These are phyloP conservation scores for Nesidiocoris tenuis DNA, from an alignment of 2,888 invertebrate species.

Conservation along the genomic window DNA sequence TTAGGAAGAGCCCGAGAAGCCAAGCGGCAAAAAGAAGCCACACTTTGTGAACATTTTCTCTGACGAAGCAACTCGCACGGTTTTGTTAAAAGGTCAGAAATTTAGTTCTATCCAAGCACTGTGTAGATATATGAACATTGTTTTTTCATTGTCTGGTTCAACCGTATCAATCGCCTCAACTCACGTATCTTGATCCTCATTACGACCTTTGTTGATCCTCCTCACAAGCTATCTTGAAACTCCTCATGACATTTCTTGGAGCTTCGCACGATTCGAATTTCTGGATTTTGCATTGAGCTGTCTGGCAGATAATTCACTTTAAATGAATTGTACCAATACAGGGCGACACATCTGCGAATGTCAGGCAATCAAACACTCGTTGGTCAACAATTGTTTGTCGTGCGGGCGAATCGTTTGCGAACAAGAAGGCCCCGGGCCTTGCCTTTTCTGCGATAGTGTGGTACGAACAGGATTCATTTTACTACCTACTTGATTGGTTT, in stretches of 20 bases:
- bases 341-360: constrained; percentile 89
- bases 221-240: too few species aligned
- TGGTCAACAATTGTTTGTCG: constrained; percentile 88
- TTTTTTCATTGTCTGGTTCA: background rate
- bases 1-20: constrained; percentile 14
- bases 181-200: too few species aligned
- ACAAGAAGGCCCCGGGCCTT: constrained; percentile 96
- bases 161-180: background rate
- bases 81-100: constrained; percentile 57
- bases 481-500: too few species aligned
- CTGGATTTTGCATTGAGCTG: too few species aligned
- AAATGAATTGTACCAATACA: constrained; percentile 53
- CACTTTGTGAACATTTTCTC: constrained; percentile 76
- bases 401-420: constrained; percentile 94
- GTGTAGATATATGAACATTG: too few species aligned
- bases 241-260: too few species aligned
- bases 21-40: constrained; percentile 62
- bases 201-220: too few species aligned
- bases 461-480: too few species aligned
- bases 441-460: constrained; percentile 84
- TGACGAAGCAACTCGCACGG: constrained; percentile 62
- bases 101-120: background rate
- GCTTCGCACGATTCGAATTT: too few species aligned
- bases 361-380: constrained; percentile 83
- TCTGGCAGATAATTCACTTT: background rate